Evolutionary conservation across 2,888 invertebrate species (phyloP).

Genomic region (Argyra leucocephala): DNA sequence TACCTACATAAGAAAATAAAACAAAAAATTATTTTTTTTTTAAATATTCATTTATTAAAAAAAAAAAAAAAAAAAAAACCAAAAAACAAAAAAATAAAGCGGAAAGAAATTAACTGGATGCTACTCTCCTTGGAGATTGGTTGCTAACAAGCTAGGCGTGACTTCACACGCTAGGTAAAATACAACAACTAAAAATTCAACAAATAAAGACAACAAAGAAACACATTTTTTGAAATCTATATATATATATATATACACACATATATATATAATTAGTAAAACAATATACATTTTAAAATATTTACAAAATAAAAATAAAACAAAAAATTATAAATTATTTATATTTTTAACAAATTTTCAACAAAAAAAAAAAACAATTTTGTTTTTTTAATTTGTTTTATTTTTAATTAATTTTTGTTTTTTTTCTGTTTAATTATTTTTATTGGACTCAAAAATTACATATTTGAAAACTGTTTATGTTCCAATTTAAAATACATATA

Average conservation of each 20-base stretch:
- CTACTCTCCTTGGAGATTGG: slow-evolving; percentile 88
- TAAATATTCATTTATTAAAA: slow-evolving; percentile 20
- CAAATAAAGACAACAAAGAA: slow-evolving; percentile 24
- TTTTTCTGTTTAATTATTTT: too few species aligned
- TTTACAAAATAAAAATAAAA: slow-evolving; percentile 13
- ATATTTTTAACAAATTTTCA: slow-evolving; percentile 16
- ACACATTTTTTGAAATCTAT: slow-evolving; percentile 7
- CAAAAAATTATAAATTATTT: slow-evolving; percentile 16
- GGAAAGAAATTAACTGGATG: slow-evolving; percentile 61
- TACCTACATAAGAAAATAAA: slow-evolving; percentile 16
- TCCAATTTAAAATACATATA: too few species aligned
- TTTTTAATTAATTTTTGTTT: too few species aligned
- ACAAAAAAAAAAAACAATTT: slow-evolving; percentile 18
- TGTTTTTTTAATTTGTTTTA: too few species aligned
- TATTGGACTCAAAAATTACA: too few species aligned
- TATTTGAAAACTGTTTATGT: too few species aligned
- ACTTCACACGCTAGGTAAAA: slow-evolving; percentile 47
- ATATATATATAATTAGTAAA: background rate
- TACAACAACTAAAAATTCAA: slow-evolving; percentile 21
- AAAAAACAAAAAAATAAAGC: slow-evolving; percentile 36
- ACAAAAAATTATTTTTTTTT: slow-evolving; percentile 10
- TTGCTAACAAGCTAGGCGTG: slow-evolving; percentile 88
- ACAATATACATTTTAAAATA: background rate
- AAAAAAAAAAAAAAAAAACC: slow-evolving; percentile 21
- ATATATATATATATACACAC: too few species aligned